Percentiles rank a stretch among this genome's conserved stretches.
These are phyloP conservation scores for Hirtodrosophila histrioides DNA, from an alignment of 2,888 invertebrate genomes.

Conservation along the genomic window DNA sequence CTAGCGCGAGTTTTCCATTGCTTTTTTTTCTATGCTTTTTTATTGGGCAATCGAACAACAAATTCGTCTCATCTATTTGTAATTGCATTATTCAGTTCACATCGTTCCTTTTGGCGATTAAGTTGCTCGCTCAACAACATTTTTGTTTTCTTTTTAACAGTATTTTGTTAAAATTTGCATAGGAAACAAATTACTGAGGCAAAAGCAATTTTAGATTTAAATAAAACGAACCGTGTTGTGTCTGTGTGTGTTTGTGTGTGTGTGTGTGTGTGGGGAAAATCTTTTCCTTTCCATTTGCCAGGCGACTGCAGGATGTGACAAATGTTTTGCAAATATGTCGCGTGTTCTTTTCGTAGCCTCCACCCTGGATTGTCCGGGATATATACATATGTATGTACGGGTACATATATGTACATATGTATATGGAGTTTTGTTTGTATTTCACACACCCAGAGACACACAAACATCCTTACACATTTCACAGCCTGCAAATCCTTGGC, in stretches of 20 bases:
- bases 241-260: constrained; percentile 11
- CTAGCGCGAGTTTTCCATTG: constrained; percentile 22
- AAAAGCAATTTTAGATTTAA: constrained; percentile 69
- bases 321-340: constrained; percentile 71
- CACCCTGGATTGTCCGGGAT: constrained; percentile 31
- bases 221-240: constrained; percentile 42
- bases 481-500: constrained; percentile 52
- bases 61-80: constrained; percentile 51
- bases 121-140: constrained; percentile 9
- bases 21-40: constrained; percentile 10
- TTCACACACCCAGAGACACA: constrained; percentile 4
- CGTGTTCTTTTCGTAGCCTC: constrained; percentile 37
- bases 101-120: constrained; percentile 26
- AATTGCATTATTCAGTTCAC: constrained; percentile 53
- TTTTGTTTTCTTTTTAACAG: not conserved
- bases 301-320: constrained; percentile 62
- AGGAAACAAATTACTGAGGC: constrained; percentile 67
- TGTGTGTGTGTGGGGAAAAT: constrained; percentile 31
- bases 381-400: constrained; percentile 6
- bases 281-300: constrained; percentile 61
- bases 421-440: constrained; percentile 23
- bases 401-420: too few species aligned
- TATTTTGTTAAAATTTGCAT: constrained; percentile 58
- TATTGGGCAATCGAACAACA: constrained; percentile 44
- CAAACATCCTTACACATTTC: constrained; percentile 48